Conservation (phyloP, 2,797 vertebrate genomes). For the Sebastes cheni region DNA sequence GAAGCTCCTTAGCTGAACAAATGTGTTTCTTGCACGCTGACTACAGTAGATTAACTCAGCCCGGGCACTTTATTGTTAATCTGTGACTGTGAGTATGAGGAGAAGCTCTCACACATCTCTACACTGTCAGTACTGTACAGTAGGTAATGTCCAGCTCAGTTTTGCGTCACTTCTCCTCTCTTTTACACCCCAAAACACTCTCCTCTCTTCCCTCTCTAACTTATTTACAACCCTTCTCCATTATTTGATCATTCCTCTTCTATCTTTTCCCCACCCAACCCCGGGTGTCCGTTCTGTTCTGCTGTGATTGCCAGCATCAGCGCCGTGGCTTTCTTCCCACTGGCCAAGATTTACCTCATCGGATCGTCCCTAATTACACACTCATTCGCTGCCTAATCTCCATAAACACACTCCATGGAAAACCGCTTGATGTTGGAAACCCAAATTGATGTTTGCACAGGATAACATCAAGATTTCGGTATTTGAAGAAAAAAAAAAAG, state of each 20-base stretch:
- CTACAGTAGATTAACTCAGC: constrained; percentile 4
- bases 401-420: constrained; percentile 44
- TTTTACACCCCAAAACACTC: neutral
- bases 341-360: constrained; percentile 57
- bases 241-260: constrained; percentile 15
- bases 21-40: constrained; percentile 2
- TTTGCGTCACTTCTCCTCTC: neutral
- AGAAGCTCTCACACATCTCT: constrained; percentile 18
- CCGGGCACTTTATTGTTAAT: constrained; percentile 17
- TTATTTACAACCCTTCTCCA: neutral
- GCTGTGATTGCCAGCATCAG: constrained; percentile 52
- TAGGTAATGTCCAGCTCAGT: constrained; percentile 14
- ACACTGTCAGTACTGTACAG: neutral
- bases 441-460: constrained; percentile 32
- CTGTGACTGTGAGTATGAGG: neutral
- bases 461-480: constrained; percentile 40
- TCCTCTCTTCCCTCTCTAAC: neutral
- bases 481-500: neutral
- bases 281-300: constrained; percentile 26
- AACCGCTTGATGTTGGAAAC: constrained; percentile 24
- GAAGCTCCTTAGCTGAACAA: constrained; percentile 8
- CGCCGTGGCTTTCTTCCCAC: constrained; percentile 39
- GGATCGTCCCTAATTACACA: constrained; percentile 54
- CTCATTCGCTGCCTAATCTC: constrained; percentile 60
- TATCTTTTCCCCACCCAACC: neutral